phyloP scores from a whole-genome alignment of 1,140 invertebrate genomes.

The Bombus pyrosoma region DNA sequence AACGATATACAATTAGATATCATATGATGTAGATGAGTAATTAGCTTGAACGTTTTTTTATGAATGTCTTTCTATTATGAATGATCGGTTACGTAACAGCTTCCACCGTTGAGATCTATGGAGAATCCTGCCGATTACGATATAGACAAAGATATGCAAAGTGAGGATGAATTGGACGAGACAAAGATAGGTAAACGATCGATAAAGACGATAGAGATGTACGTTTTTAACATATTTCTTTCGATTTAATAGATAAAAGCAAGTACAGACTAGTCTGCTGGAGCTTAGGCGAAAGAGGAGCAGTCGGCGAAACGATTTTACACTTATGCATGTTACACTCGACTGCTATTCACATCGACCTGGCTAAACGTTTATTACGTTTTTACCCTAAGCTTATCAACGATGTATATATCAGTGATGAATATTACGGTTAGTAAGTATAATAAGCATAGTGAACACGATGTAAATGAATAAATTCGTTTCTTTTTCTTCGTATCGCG shows the following conservation, averaged over 20 bases:
- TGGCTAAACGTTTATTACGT: constrained; percentile 94
- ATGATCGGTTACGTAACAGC: constrained; percentile 76
- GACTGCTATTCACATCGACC: constrained; percentile 94
- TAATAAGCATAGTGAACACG: constrained; percentile 13
- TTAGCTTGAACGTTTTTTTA: background rate
- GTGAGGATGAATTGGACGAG: constrained; percentile 72
- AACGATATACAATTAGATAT: background rate
- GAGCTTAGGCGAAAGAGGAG: constrained; percentile 95
- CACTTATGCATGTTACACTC: constrained; percentile 97
- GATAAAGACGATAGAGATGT: background rate
- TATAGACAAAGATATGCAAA: constrained; percentile 86
- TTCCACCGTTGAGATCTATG: constrained; percentile 88
- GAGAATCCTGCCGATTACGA: constrained; percentile 93
- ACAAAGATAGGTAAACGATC: constrained; percentile 74
- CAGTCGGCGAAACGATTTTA: constrained; percentile 97
- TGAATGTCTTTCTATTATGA: background rate
- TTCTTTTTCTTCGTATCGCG: background rate
- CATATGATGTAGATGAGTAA: background rate
- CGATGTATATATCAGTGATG: constrained; percentile 97
- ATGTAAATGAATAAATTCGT: background rate
- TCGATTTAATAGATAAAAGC: constrained; percentile 81
- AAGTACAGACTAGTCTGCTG: constrained; percentile 95
- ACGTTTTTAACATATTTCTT: too few species aligned
- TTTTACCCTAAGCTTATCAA: constrained; percentile 98
- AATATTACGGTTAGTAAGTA: constrained; percentile 93